Evolutionary conservation across 2,113 vertebrate genomes (phyloP), one percentile per base, ranked within the genome.

Genomic region (Leptodactylus fuscus): DNA sequence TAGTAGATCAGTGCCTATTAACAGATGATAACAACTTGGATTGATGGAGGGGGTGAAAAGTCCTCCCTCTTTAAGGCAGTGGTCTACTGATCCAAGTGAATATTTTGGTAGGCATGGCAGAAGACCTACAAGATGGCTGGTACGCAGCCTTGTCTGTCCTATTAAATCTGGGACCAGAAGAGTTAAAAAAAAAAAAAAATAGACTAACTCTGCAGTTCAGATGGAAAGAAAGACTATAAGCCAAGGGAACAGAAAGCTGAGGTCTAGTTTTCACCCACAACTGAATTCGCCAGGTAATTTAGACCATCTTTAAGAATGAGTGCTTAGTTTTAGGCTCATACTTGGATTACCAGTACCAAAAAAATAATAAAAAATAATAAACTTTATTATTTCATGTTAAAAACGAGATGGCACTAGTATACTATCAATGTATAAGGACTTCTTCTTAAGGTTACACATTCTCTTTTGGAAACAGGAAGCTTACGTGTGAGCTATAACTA

Each of bases 361-460:
- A n/a, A n/a, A n/a, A n/a, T n/a, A n/a, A 44, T 44, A 9, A 44
- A 44, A 44, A 44, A 44, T 5, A 44, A 44, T 44, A n/a, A n/a
- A n/a, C n/a, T n/a, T n/a, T n/a, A n/a, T n/a, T n/a, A n/a, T n/a
- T n/a, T n/a, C n/a, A n/a, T n/a, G n/a, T n/a, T n/a, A n/a, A n/a
- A n/a, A n/a, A n/a, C n/a, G n/a, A n/a, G n/a, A n/a, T n/a, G n/a
- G n/a, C n/a, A n/a, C n/a, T 44, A 44, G 41, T 5, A 5, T 44
- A 44, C 41, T 5, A 48, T 48, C 2, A 48, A 29, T 9, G 18
- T 32, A 51, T 49, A 29, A 15, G 15, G 1, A 74, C 13, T 69
- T n/a, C n/a, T 69, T 69, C 36, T 73, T 46, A 27, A 36, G 20
- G 75, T 77, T 22, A 53, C 46, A 16, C 46, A 49, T 75, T 75